These are phyloP conservation scores for Hirtodrosophila alboralis DNA, from an alignment of 2,888 invertebrate species.

Conservation along the genomic window DNA sequence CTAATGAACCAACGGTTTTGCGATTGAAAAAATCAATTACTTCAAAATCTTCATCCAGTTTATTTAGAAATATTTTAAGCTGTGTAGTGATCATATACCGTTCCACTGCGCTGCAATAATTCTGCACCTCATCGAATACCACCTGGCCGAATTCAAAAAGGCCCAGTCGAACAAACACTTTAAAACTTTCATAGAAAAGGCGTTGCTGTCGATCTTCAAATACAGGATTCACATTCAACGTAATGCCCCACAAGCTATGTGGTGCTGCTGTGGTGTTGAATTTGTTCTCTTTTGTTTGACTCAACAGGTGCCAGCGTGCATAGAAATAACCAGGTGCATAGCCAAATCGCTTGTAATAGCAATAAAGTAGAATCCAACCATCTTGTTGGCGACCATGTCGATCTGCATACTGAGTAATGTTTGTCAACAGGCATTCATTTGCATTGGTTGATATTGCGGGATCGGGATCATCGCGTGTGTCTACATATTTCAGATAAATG, in stretches of 20 bases:
- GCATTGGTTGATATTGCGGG: slow-evolving; percentile 39
- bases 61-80: slow-evolving; percentile 49
- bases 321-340: slow-evolving; percentile 69
- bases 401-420: slow-evolving; percentile 38
- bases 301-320: slow-evolving; percentile 72
- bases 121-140: slow-evolving; percentile 55
- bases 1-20: not conserved
- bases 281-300: slow-evolving; percentile 14
- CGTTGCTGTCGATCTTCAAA: slow-evolving; percentile 18
- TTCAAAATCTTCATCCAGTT: slow-evolving; percentile 32
- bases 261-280: slow-evolving; percentile 33
- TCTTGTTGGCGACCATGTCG: slow-evolving; percentile 31
- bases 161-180: slow-evolving; percentile 61
- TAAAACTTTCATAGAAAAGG: slow-evolving; percentile 51
- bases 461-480: slow-evolving; percentile 50
- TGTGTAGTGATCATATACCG: slow-evolving; percentile 65
- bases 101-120: slow-evolving; percentile 48
- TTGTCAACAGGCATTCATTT: slow-evolving; percentile 59
- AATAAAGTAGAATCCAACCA: slow-evolving; percentile 73
- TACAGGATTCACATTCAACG: slow-evolving; percentile 29
- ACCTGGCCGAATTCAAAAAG: slow-evolving; percentile 71
- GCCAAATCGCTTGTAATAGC: slow-evolving; percentile 63
- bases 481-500: slow-evolving; percentile 64
- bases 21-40: slow-evolving; percentile 9
- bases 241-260: slow-evolving; percentile 61